A percentile compares a stretch with the other conserved stretches of the same genome.
phyloP scores from a whole-genome alignment of 2,888 invertebrate genomes.

The Limulus polyphemus region DNA sequence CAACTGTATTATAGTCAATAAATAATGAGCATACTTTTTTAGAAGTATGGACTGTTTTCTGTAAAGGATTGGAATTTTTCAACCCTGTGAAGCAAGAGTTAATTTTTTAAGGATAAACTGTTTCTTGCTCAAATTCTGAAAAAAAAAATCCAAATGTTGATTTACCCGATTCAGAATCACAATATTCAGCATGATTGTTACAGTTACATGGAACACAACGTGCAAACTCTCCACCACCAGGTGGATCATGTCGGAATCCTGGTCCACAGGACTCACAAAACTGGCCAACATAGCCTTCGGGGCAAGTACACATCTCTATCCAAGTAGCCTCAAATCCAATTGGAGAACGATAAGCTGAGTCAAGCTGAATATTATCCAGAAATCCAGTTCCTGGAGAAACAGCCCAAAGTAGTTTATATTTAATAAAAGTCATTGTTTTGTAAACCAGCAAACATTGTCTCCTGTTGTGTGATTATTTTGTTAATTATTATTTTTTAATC shows the following conservation, averaged over 20 bases:
- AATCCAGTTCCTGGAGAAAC: constrained; percentile 54
- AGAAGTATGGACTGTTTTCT: too few species aligned
- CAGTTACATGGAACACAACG: constrained; percentile 93
- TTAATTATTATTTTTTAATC: too few species aligned
- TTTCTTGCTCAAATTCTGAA: too few species aligned
- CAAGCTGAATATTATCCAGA: constrained; percentile 73
- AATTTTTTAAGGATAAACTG: too few species aligned
- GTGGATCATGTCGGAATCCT: constrained; percentile 81
- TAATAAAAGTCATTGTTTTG: background rate
- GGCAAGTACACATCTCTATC: constrained; percentile 90
- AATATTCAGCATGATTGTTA: constrained; percentile 88
- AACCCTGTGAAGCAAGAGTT: too few species aligned
- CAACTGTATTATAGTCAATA: too few species aligned
- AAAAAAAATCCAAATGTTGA: background rate
- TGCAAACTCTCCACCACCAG: constrained; percentile 83
- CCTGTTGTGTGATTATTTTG: too few species aligned
- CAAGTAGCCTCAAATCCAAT: constrained; percentile 74
- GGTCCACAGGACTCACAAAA: constrained; percentile 96
- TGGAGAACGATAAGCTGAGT: constrained; percentile 52
- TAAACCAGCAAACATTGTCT: too few species aligned
- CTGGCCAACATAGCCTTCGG: constrained; percentile 61
- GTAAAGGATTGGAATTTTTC: too few species aligned
- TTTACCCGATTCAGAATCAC: constrained; percentile 80
- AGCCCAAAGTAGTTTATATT: background rate
- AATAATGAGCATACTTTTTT: too few species aligned